phyloP scores from a whole-genome alignment of 2,113 vertebrate genomes.

The Caloenas nicobarica region DNA sequence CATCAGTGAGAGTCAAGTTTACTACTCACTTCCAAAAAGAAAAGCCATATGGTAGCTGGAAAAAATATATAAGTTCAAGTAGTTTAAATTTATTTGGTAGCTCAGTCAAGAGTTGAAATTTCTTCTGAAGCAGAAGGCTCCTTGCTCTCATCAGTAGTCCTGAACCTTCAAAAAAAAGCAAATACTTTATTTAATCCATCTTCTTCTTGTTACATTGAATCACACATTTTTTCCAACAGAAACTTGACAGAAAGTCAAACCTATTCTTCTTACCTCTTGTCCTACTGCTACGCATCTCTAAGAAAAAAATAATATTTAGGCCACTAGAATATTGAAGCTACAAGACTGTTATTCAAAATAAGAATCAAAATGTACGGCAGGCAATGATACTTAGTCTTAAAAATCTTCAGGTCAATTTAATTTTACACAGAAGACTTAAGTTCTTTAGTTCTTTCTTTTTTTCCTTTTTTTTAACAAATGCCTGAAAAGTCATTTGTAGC shows the following conservation, averaged over 20 bases:
- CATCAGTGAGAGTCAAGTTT: not conserved
- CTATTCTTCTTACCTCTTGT: not conserved
- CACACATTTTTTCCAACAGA: not conserved
- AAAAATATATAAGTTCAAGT: not conserved
- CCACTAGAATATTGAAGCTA: not conserved
- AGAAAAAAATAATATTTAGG: not conserved
- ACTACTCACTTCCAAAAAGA: not conserved
- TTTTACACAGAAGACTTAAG: not conserved
- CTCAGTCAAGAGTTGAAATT: not conserved
- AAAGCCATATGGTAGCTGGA: not conserved
- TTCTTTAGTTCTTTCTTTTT: too few species aligned
- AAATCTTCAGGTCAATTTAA: not conserved
- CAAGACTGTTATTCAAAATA: not conserved
- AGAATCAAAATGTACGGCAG: not conserved
- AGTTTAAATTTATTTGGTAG: not conserved
- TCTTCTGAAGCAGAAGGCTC: not conserved
- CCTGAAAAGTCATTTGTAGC: not conserved
- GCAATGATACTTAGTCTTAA: not conserved
- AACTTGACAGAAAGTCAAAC: not conserved
- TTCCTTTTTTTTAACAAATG: not conserved
- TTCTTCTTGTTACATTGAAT: not conserved
- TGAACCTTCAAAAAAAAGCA: accelerated
- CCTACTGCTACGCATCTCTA: not conserved
- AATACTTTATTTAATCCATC: not conserved
- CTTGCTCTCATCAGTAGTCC: not conserved